phyloP scores from a whole-genome alignment of 2,113 vertebrate species.

The Acrocephalus kingi region DNA sequence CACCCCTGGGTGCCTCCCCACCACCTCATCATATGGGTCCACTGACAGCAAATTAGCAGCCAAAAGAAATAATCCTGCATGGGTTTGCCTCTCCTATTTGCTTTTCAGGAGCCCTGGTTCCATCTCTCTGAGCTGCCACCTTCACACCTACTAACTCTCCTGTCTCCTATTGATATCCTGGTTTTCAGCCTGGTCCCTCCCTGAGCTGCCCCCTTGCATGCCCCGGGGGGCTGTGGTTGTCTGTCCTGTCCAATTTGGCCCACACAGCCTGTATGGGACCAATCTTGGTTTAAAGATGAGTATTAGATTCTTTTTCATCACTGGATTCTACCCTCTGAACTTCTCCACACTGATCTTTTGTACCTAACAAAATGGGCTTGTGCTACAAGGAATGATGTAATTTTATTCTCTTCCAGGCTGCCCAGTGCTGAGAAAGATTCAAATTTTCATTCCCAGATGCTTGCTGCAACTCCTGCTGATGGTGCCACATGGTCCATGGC shows the following conservation, averaged over 20 bases:
- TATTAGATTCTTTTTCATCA: not conserved
- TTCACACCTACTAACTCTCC: not conserved
- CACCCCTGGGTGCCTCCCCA: not conserved
- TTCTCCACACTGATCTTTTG: not conserved
- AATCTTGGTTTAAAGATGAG: not conserved
- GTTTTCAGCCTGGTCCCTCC: not conserved
- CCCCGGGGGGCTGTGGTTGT: too few relatives aligned
- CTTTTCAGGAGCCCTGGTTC: not conserved
- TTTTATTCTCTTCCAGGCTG: not conserved
- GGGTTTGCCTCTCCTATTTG: not conserved
- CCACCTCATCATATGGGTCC: fast-evolving
- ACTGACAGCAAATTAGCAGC: not conserved
- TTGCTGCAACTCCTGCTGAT: not conserved
- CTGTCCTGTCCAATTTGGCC: not conserved
- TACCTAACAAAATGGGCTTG: not conserved
- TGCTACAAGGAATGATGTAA: not conserved
- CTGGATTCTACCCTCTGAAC: not conserved
- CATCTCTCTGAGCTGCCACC: not conserved
- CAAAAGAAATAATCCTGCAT: not conserved
- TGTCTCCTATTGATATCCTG: not conserved
- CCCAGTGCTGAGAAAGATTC: not conserved
- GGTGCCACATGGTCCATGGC: fast-evolving
- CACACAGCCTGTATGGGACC: not conserved
- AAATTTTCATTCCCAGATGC: not conserved
- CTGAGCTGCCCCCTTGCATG: fast-evolving